phyloP scores from a whole-genome alignment of 2,888 invertebrate genomes.

The Drosophila leonis region DNA sequence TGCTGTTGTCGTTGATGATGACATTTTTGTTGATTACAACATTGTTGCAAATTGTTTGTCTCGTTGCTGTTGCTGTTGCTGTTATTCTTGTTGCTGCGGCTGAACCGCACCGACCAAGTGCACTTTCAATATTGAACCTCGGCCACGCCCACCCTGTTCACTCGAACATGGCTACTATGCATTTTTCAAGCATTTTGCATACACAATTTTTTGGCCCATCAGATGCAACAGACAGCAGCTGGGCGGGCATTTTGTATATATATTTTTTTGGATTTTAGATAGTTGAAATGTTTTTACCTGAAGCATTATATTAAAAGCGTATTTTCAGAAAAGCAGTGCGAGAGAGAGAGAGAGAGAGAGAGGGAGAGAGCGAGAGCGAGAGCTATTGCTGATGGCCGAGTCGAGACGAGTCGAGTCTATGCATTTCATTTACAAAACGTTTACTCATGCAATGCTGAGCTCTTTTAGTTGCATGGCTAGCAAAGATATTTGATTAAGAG shows the following conservation, averaged over 20 bases:
- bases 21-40: constrained; percentile 73
- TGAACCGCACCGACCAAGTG: constrained; percentile 66
- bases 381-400: neutral
- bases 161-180: constrained; percentile 60
- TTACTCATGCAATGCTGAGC: neutral
- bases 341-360: neutral
- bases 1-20: constrained; percentile 63
- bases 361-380: neutral
- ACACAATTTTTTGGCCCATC: constrained; percentile 54
- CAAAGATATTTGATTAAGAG: constrained; percentile 2
- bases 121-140: constrained; percentile 66
- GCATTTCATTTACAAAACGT: constrained; percentile 13
- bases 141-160: constrained; percentile 18
- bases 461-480: constrained; percentile 8
- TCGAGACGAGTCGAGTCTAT: neutral
- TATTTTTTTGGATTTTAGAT: constrained; percentile 42
- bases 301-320: constrained; percentile 32
- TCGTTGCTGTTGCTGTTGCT: constrained; percentile 46
- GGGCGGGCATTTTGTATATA: constrained; percentile 15
- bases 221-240: constrained; percentile 11
- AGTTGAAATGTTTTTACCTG: constrained; percentile 42
- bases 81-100: constrained; percentile 48
- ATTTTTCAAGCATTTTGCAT: constrained; percentile 69
- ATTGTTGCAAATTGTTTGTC: constrained; percentile 69
- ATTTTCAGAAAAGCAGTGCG: neutral